Conservation (phyloP, 2,888 invertebrate genomes). For the Macropis europaea region DNA sequence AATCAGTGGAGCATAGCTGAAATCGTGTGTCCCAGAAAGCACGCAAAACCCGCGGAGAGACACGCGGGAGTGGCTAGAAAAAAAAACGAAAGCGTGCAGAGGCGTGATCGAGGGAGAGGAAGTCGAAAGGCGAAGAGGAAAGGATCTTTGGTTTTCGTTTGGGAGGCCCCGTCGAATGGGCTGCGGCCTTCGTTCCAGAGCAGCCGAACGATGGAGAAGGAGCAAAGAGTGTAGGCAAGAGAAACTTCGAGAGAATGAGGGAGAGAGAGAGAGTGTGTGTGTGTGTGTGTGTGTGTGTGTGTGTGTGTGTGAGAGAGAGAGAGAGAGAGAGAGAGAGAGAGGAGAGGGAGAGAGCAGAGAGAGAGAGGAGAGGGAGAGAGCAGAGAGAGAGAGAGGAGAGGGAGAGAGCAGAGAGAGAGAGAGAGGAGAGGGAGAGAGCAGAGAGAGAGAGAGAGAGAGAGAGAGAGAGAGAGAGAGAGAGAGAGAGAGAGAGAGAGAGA, state of each 20-base stretch:
- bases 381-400: constrained; percentile 11
- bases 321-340: no score
- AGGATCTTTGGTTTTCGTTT: constrained; percentile 62
- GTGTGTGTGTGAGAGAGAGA: neutral
- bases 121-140: constrained; percentile 32
- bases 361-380: no score
- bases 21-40: no score
- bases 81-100: neutral
- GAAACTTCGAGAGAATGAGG: constrained; percentile 9
- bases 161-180: constrained; percentile 67
- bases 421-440: constrained; percentile 11
- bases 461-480: constrained; percentile 12
- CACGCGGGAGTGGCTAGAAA: no score
- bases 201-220: constrained; percentile 29
- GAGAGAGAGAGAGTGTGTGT: constrained; percentile 1
- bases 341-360: no score
- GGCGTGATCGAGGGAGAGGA: constrained; percentile 10
- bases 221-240: constrained; percentile 24
- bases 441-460: neutral
- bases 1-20: no score
- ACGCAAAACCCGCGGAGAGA: no score
- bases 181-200: constrained; percentile 78
- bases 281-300: no score
- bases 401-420: neutral
- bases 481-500: constrained; percentile 8